phyloP scores from a whole-genome alignment of 2,113 vertebrate genomes.

The Odocoileus virginianus region DNA sequence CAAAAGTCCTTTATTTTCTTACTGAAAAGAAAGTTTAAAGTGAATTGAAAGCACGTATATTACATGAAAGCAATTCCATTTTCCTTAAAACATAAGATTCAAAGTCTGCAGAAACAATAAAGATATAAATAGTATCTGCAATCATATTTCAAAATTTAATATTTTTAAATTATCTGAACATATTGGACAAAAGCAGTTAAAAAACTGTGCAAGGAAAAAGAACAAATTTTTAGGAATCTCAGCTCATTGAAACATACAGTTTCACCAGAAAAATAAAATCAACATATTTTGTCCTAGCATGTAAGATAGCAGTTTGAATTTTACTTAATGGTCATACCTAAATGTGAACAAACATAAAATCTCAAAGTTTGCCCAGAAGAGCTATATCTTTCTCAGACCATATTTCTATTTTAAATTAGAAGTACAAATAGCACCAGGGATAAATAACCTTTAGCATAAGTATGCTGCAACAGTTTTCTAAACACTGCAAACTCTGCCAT shows the following conservation, averaged over 20 bases:
- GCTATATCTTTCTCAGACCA: not conserved
- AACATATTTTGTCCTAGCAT: not conserved
- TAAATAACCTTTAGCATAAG: not conserved
- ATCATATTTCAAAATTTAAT: not conserved
- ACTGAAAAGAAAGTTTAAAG: not conserved
- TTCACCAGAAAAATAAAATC: not conserved
- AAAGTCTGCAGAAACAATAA: not conserved
- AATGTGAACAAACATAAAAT: not conserved
- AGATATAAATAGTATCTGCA: not conserved
- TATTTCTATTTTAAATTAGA: not conserved
- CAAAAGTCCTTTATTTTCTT: not conserved
- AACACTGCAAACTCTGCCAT: not conserved
- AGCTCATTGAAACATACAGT: not conserved
- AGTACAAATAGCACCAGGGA: not conserved
- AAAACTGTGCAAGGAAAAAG: not conserved
- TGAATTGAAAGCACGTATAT: not conserved
- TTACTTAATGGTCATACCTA: not conserved
- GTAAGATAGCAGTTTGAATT: not conserved
- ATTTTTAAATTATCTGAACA: not conserved
- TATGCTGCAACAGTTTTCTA: not conserved
- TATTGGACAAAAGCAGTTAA: not conserved
- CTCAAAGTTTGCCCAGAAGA: not conserved
- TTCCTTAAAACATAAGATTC: not conserved
- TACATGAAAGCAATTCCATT: not conserved
- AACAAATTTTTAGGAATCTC: not conserved